Conservation (phyloP, 2,888 invertebrate genomes). For the Sepioteuthis lessoniana region DNA sequence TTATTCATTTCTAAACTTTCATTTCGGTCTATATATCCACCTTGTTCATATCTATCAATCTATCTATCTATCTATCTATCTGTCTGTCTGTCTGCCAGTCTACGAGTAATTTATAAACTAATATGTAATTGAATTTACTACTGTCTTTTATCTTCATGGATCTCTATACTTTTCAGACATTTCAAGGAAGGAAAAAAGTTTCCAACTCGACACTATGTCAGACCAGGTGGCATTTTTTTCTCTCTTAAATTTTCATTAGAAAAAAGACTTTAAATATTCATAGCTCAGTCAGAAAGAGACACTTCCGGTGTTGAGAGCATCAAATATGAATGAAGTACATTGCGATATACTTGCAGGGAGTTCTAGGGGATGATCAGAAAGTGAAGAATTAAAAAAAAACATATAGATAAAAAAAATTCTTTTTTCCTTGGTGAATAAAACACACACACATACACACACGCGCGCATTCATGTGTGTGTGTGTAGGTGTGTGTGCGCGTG, state of each 20-base stretch:
- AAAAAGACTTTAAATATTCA: not conserved
- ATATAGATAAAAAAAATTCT: not conserved
- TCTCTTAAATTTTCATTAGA: constrained; percentile 33
- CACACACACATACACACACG: no score
- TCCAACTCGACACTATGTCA: not conserved
- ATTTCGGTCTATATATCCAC: no score
- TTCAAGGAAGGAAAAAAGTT: not conserved
- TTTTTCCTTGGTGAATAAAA: not conserved
- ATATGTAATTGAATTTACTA: not conserved
- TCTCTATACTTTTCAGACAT: not conserved
- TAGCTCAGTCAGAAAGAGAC: not conserved
- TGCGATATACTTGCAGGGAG: not conserved
- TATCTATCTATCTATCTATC: not conserved
- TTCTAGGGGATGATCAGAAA: not conserved
- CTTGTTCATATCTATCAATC: not conserved
- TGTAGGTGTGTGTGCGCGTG: not conserved
- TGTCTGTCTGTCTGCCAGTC: not conserved
- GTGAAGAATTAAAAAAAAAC: not conserved
- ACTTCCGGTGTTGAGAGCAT: not conserved
- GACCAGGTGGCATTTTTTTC: constrained; percentile 6
- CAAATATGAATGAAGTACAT: not conserved
- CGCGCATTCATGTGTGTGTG: no score
- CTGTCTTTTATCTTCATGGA: not conserved
- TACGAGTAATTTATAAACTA: not conserved
- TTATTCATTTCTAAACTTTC: no score